Percentiles rank a stretch among this genome's conserved stretches.
Conservation (phyloP, 2,888 invertebrate genomes). For the Malacosoma neustria region DNA sequence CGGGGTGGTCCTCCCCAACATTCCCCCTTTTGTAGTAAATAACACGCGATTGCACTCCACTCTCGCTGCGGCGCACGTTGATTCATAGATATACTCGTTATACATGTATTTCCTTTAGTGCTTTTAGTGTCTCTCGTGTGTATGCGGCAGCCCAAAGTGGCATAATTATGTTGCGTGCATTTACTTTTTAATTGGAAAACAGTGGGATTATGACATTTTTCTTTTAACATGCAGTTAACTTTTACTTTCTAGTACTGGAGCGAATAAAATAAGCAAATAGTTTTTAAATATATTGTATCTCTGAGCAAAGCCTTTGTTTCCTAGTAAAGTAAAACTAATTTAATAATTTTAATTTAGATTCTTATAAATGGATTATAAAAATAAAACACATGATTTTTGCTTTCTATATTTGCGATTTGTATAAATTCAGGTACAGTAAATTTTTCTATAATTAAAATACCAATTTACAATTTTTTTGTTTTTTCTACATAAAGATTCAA, state of each 20-base stretch:
- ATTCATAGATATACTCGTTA: slow-evolving; percentile 35
- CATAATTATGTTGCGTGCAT: not conserved
- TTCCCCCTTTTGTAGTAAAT: slow-evolving; percentile 57
- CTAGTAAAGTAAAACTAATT: not conserved
- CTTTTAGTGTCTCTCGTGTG: not conserved
- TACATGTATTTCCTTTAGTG: slow-evolving; percentile 5
- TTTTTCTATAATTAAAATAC: slow-evolving; percentile 48
- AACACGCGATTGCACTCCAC: slow-evolving; percentile 55
- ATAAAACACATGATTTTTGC: slow-evolving; percentile 26
- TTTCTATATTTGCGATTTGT: slow-evolving; percentile 67
- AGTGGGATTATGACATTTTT: no score
- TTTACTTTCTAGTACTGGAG: no score
- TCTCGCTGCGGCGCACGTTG: slow-evolving; percentile 45
- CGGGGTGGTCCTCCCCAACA: slow-evolving; percentile 36
- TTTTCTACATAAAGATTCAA: slow-evolving; percentile 26
- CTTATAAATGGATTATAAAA: no score
- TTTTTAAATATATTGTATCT: no score
- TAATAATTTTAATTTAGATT: no score
- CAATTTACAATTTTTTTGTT: slow-evolving; percentile 58
- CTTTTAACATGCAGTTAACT: no score
- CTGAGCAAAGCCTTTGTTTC: no score
- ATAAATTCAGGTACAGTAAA: slow-evolving; percentile 55
- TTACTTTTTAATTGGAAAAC: not conserved
- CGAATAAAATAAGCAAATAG: no score
- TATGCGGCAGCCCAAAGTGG: not conserved